Evolutionary conservation across 2,888 invertebrate species (phyloP), one percentile per base, ranked within the genome.

Genomic region (Caenorhabditis japonica): DNA sequence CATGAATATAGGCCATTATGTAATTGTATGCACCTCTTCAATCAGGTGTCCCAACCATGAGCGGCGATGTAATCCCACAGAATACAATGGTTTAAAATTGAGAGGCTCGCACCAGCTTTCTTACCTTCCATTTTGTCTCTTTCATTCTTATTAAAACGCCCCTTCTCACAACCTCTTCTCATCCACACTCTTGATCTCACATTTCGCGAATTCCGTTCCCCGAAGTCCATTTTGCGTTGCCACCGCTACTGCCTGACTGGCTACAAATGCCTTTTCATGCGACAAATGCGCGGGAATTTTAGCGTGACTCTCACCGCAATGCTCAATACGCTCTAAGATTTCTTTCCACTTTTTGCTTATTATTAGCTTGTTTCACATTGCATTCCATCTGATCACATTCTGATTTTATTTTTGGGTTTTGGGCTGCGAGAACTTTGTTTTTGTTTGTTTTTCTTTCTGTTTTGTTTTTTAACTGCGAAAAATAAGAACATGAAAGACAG

Each of bases 1-100:
- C 49, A 56, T 66, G 66, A 66, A 66, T 66, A 66, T 41, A 49
- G 51, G 43, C 56, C 51, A 66, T 66, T 66, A 66, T 66, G 47
- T 64, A 56, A 64, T 64, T 64, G 56, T 66, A 66, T 66, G 56
- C 43, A 36, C 43, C 66, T 43, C 36, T 36, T 44, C 49, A 51
- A 66, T 66, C 66, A 66, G 51, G 43, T 66, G 56, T 34, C 33
- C 49, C 66, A 61, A 44, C 49, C 66, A 47, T 34, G 39, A 17
- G 52, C 53, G 25, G 55, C 43, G 55, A 64, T 51, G 41, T 66
- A 66, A 66, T 66, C 66, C 56, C 30, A 27, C 17, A 30, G 51
- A 56, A 56, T 51, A 66, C 66, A 66, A 66, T 66, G 56, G 66
- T 43, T 27, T 49, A 46, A 56, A 66, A 66, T 66, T 56, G 66